These are phyloP conservation scores for Chanos chanos DNA, from an alignment of 2,797 vertebrate species.

Conservation along the genomic window DNA sequence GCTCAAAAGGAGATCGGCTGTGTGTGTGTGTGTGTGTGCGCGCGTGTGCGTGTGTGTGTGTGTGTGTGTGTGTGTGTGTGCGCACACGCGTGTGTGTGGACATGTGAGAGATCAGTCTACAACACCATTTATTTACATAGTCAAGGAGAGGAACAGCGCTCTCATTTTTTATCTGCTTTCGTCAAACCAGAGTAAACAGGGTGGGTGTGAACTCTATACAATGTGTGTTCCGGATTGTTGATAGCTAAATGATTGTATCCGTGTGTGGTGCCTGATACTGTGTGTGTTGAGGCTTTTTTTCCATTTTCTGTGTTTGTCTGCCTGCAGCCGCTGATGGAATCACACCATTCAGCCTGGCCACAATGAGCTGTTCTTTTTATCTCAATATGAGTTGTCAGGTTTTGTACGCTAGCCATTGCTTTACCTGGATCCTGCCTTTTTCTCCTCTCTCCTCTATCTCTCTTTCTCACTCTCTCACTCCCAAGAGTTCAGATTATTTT, in stretches of 20 bases:
- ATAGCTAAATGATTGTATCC: slow-evolving; percentile 43
- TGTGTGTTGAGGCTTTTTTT: slow-evolving; percentile 18
- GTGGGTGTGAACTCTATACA: slow-evolving; percentile 42
- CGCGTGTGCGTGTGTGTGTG: neutral
- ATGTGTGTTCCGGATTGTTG: slow-evolving; percentile 35
- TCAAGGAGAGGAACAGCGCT: slow-evolving; percentile 42
- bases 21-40: neutral
- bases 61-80: neutral
- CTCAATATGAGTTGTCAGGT: slow-evolving; percentile 11
- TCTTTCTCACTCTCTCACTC: too few relatives aligned
- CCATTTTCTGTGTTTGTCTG: slow-evolving; percentile 34
- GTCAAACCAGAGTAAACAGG: slow-evolving; percentile 45
- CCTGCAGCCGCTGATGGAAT: slow-evolving; percentile 20
- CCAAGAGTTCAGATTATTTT: too few relatives aligned
- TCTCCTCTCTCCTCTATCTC: neutral
- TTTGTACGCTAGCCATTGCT: slow-evolving; percentile 28
- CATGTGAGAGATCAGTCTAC: slow-evolving; percentile 12
- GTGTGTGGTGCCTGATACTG: slow-evolving; percentile 31
- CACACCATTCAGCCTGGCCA: slow-evolving; percentile 12
- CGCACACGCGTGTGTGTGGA: slow-evolving; percentile 1
- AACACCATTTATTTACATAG: slow-evolving; percentile 44
- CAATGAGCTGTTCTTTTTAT: slow-evolving; percentile 23
- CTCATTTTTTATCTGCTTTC: slow-evolving; percentile 37
- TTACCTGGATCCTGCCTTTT: neutral
- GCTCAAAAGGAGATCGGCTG: neutral